A percentile compares a stretch with the other conserved stretches of the same genome.
Evolutionary conservation across 2,113 vertebrate species (phyloP).

Genomic region (Stercorarius parasiticus): DNA sequence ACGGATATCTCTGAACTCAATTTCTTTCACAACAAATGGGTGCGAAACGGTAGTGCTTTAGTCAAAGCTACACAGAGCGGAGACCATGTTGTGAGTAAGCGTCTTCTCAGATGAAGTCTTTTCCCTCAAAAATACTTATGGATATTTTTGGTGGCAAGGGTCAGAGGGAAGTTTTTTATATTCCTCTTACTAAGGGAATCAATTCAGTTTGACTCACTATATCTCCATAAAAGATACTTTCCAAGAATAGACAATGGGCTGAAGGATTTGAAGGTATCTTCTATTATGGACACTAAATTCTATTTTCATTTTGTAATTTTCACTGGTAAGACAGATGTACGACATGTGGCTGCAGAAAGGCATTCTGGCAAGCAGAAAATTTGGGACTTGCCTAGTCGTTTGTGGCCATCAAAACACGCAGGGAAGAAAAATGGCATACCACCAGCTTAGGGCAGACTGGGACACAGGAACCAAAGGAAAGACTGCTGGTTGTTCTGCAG

Average conservation of each 20-base stretch:
- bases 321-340: neutral
- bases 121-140: neutral
- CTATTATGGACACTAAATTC: neutral
- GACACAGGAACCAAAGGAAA: neutral
- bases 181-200: neutral
- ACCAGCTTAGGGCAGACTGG: neutral
- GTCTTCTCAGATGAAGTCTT: neutral
- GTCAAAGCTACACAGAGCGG: neutral
- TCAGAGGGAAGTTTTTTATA: neutral
- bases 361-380: neutral
- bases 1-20: neutral
- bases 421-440: neutral
- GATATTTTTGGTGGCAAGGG: neutral
- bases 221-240: neutral
- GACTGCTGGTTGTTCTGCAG: neutral
- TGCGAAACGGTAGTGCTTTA: neutral
- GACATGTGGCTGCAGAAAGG: neutral
- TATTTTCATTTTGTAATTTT: neutral
- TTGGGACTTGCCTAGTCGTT: neutral
- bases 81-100: neutral
- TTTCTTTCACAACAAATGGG: neutral
- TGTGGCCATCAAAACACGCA: neutral
- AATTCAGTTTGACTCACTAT: neutral
- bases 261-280: neutral
- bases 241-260: rapidly evolving